These are phyloP conservation scores for Calephelis nemesis DNA, from an alignment of 1,140 invertebrate species.

Conservation along the genomic window DNA sequence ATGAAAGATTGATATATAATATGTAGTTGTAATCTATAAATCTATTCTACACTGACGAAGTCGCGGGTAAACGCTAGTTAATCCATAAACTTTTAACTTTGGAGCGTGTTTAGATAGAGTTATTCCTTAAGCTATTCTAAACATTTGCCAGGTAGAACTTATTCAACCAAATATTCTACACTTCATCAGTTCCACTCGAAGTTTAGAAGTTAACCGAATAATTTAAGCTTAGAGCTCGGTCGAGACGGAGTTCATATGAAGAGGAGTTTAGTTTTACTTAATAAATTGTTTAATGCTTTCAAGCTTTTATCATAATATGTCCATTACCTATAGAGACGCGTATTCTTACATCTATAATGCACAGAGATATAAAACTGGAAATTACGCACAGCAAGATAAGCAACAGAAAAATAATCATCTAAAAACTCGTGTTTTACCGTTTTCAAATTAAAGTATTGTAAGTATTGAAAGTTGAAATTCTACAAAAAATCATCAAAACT, in stretches of 20 bases:
- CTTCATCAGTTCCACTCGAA: neutral
- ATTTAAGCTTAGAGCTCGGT: neutral
- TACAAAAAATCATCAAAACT: too few relatives aligned
- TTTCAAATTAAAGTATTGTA: too few relatives aligned
- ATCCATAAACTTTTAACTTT: too few relatives aligned
- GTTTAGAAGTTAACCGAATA: neutral
- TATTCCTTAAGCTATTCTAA: neutral
- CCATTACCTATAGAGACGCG: neutral
- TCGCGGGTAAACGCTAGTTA: too few relatives aligned
- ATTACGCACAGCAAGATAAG: too few relatives aligned
- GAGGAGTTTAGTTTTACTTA: neutral
- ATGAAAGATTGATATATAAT: too few relatives aligned
- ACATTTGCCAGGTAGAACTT: neutral
- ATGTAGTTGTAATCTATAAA: slow-evolving; percentile 2
- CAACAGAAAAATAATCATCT: too few relatives aligned
- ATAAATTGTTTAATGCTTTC: slow-evolving; percentile 4
- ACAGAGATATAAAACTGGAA: too few relatives aligned
- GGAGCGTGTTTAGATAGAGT: neutral
- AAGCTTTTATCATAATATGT: neutral
- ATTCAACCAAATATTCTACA: neutral
- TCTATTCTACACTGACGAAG: too few relatives aligned
- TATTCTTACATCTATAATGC: too few relatives aligned
- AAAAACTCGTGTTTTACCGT: too few relatives aligned
- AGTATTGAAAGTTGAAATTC: too few relatives aligned
- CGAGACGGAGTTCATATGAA: neutral